A percentile compares a stretch with the other conserved stretches of the same genome.
These are phyloP conservation scores for Drosophila triauraria DNA, from an alignment of 1,140 invertebrate species.

Conservation along the genomic window DNA sequence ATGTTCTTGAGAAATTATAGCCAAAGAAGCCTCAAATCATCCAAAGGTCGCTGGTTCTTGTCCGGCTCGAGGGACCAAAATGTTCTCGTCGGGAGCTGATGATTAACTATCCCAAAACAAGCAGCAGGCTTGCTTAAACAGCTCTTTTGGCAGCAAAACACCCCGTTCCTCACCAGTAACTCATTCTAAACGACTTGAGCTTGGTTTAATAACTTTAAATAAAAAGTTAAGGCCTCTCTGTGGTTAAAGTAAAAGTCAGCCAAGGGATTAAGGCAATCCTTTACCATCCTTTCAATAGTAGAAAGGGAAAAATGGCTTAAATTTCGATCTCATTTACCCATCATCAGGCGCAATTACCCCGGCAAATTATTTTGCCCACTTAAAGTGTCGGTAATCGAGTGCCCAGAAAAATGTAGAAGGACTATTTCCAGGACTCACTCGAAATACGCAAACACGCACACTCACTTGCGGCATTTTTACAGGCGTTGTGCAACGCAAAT, in stretches of 20 bases:
- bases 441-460: conserved; percentile 16
- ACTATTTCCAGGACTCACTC: conserved; percentile 7
- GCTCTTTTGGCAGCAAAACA: too few species aligned
- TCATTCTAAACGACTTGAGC: background rate
- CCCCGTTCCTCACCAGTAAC: too few species aligned
- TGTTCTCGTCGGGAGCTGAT: too few species aligned
- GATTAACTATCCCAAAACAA: too few species aligned
- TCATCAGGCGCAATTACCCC: conserved; percentile 46
- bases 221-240: background rate
- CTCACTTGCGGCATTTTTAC: conserved; percentile 42
- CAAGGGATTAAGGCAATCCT: too few species aligned
- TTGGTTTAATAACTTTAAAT: background rate
- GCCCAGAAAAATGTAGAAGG: background rate
- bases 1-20: too few species aligned
- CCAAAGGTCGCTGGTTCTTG: too few species aligned
- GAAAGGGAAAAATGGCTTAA: background rate
- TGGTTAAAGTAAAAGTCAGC: too few species aligned
- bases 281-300: too few species aligned
- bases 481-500: conserved; percentile 66
- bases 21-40: too few species aligned
- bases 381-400: conserved; percentile 52
- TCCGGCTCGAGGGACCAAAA: too few species aligned
- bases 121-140: too few species aligned
- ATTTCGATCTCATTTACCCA: conserved; percentile 5
- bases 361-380: conserved; percentile 49